Base-by-base conservation (phyloP, 2,797 vertebrate species). In the Tragelaphus oryx region DNA sequence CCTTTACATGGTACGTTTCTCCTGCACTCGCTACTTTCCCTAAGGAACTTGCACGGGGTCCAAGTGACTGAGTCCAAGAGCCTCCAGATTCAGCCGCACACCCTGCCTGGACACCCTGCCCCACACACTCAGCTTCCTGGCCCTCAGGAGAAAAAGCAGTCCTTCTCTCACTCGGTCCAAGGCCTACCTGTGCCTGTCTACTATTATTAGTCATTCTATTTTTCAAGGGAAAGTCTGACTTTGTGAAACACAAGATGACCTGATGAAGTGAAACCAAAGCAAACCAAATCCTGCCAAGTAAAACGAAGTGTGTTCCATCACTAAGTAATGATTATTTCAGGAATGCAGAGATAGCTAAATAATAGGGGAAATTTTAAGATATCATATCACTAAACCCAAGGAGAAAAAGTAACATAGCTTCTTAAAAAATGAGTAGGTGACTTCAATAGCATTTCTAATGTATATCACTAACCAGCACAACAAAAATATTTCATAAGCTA, bases 291-390 rank as follows among this genome's bases (percentile, higher is more conserved):
- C 26, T 59, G 44, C 33, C 26, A 62, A 68, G 26, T 20, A 48
- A 74, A 75, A 87, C 20, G 24, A 91, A 26, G 3, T 33, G 57
- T 48, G 41, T 37, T 57, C 33, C 41, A 0, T 60, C 84, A 57
- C 52, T 57, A 71, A 88, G 57, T 20, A 57, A 16, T 9, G 2
- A 2, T 87, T 89, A 33, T 20, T 59, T 48, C 11, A 81, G 59
- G 60, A 85, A 83, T n/a, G 14, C 84, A 89, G 86, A 57, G 76
- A 79, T 5, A 92, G 20, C 57, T 95, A 54, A 37, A 62, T 33
- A 48, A 14, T 24, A 57, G 26, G 50, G 52, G 52, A 62, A 84
- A 89, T 24, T 60, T 8, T 62, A 82, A 30, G 33, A 68, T 4
- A 22, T 46, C 14, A 2, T 33, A 37, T 8, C 16, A 60, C 24